Conservation (phyloP, 2,113 vertebrate species). For the Saccopteryx bilineata region DNA sequence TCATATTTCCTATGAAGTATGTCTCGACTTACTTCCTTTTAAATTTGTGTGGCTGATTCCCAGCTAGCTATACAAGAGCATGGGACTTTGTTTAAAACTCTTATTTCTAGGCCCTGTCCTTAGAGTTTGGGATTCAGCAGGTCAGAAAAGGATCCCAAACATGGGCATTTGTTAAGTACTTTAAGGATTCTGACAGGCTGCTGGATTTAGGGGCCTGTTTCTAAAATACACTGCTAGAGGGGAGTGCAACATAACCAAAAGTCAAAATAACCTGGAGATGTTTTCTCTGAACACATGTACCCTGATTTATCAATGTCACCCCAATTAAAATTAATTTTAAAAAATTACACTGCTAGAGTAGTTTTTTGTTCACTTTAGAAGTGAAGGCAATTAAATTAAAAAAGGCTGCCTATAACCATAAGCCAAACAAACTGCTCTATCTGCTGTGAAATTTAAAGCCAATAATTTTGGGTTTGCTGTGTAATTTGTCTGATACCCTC, state of each 20-base stretch:
- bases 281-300: too few relatives aligned
- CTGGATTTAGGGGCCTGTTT: conserved; percentile 14
- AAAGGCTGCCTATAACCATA: neutral
- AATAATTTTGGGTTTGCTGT: conserved; percentile 19
- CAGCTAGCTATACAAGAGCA: neutral
- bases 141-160: neutral
- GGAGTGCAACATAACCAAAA: too few relatives aligned
- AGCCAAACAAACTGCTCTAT: conserved; percentile 57
- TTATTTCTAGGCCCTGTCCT: neutral
- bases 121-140: neutral
- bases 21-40: conserved; percentile 42
- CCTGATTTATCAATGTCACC: too few relatives aligned
- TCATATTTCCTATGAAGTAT: conserved; percentile 41
- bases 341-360: neutral
- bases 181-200: neutral
- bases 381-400: conserved; percentile 43
- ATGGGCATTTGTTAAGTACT: neutral
- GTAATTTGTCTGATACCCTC: neutral
- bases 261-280: too few relatives aligned
- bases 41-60: neutral
- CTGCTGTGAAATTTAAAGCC: conserved; percentile 15
- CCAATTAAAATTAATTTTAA: conserved; percentile 8
- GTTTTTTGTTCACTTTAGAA: conserved; percentile 1
- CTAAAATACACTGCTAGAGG: neutral
- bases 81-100: neutral